Evolutionary conservation across 2,113 vertebrate species (phyloP).

Genomic region (Calypte anna): DNA sequence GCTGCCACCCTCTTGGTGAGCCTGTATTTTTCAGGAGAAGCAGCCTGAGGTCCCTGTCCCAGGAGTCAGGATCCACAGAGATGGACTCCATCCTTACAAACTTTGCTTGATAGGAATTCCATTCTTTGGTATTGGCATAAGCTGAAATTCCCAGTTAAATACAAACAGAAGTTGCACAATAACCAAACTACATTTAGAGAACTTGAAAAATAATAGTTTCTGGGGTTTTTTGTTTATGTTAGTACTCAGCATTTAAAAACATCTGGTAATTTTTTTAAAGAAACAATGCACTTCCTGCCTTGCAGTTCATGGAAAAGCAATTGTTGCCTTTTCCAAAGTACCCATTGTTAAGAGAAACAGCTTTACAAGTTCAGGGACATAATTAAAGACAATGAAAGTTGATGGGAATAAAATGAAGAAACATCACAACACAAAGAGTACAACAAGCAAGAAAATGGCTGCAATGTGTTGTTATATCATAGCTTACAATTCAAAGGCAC

Average conservation of each 20-base stretch:
- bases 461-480: conserved; percentile 16
- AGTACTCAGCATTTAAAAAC: conserved; percentile 32
- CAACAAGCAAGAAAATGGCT: conserved; percentile 20
- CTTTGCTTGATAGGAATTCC: conserved; percentile 1
- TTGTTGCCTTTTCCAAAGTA: conserved; percentile 46
- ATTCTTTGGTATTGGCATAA: not conserved
- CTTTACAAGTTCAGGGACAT: conserved; percentile 67
- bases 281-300: conserved; percentile 64
- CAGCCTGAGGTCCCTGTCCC: not conserved
- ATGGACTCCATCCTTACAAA: not conserved
- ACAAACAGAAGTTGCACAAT: conserved; percentile 50
- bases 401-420: conserved; percentile 68
- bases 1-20: not conserved
- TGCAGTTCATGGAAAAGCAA: conserved; percentile 52
- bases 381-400: conserved; percentile 69
- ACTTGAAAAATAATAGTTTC: conserved; percentile 42
- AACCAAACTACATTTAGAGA: not conserved
- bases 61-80: rapidly evolving
- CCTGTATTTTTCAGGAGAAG: not conserved
- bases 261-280: conserved; percentile 59
- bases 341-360: conserved; percentile 56
- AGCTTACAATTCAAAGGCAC: not conserved
- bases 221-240: not conserved
- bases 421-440: conserved; percentile 34
- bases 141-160: conserved; percentile 32